Evolutionary conservation across 30 jellyfish, hydroid and myxozoan genomes (phyloP).

Genomic region (Rhopilema esculentum): DNA sequence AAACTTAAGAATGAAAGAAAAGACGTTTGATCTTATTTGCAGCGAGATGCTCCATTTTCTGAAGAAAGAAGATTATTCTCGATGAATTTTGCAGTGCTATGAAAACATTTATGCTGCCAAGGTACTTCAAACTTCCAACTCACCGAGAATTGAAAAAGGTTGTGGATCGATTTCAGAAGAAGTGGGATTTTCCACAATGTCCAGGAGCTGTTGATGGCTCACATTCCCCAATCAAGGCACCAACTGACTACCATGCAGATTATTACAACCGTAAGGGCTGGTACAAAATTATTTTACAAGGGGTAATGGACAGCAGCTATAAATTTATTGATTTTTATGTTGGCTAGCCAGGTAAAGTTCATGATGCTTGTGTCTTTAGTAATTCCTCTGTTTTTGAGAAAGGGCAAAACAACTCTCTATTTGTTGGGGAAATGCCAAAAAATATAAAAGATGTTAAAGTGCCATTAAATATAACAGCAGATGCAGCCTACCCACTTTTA

Average conservation of each 20-base stretch:
- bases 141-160: neutral
- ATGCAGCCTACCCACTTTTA: constrained; percentile 59
- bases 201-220: constrained; percentile 73
- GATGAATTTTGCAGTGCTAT: constrained; percentile 33
- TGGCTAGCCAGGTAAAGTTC: constrained; percentile 70
- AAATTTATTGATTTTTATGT: constrained; percentile 46
- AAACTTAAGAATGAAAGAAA: constrained; percentile 31
- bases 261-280: constrained; percentile 62
- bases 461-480: constrained; percentile 26
- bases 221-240: constrained; percentile 67
- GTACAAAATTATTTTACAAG: constrained; percentile 51
- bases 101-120: constrained; percentile 8
- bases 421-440: constrained; percentile 23
- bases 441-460: constrained; percentile 31
- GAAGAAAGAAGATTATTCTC: constrained; percentile 16
- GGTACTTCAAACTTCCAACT: constrained; percentile 29
- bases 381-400: constrained; percentile 16
- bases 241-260: constrained; percentile 41
- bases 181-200: constrained; percentile 67
- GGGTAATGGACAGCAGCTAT: constrained; percentile 17
- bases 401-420: constrained; percentile 24
- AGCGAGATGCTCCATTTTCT: constrained; percentile 22
- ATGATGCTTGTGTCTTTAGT: constrained; percentile 58
- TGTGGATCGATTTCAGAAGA: constrained; percentile 7
- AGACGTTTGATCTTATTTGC: constrained; percentile 17